Base-by-base conservation (phyloP, 1,140 invertebrate genomes). In the Papilio xuthus region DNA sequence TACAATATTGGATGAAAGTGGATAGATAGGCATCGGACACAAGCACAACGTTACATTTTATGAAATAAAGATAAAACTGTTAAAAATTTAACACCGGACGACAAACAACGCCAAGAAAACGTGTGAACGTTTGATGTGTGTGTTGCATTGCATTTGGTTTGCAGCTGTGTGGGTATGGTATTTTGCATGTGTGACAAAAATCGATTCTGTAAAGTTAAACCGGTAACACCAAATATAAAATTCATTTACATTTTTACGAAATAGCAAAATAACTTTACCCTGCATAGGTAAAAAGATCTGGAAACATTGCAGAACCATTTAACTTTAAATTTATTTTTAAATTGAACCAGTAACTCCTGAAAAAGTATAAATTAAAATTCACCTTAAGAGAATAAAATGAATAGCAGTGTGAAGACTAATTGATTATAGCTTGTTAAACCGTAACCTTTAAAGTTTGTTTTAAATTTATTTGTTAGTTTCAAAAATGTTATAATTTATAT, bases 81-180 rank as follows among this genome's bases (percentile, higher is more conserved):
- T 89, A 88, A 91, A 91, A 92, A 91, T 88, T 82, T 88, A 92
- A 92, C 86, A 88, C 92, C 91, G 92, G 90, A 90, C 87, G 87
- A 90, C 87, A 92, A 91, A 92, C 89, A 92, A 93, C 91, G 92
- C 91, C 89, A 90, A 91, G 90, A 93, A 93, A 93, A 92, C 91
- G 90, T 92, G 91, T 91, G 89, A 92, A 92, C 91, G 90, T 92
- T 89, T 91, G 89, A 93, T 37, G 92, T 90, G 90, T 92, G 91
- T 91, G 50, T 50, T 15, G 4, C 4, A 85, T 89, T 89, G 85
- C 86, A 85, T 90, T 88, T 56, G 53, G 18, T 56, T 56, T 90
- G 84, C 81, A 85, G 83, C 80, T 84, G 81, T 85, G 75, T 78
- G 63, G 67, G 77, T 81, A 69, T 60, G 67, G 26, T 78, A 60